Base-by-base conservation (phyloP, 2,797 vertebrate species). In the Etheostoma nigrum region DNA sequence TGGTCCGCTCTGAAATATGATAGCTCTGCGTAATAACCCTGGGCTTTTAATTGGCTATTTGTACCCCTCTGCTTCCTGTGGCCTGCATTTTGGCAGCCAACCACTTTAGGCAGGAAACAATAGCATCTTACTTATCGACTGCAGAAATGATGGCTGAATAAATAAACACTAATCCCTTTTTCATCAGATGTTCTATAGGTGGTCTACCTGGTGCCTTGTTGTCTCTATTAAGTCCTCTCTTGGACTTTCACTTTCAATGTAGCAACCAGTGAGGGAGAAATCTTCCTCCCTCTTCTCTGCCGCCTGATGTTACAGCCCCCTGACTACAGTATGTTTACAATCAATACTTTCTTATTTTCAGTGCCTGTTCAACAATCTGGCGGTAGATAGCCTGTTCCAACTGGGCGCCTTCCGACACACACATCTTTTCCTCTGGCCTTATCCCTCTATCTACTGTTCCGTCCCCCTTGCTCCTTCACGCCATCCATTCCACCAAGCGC, bases 261-360 rank as follows among this genome's bases (percentile, higher is more conserved):
- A 66, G 52, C 58, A 61, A 65, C 55, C 74, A 55, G 55, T 42
- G 69, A 73, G 81, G 33, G 68, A 74, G 72, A 84, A 77, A 86
- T 54, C 30, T 18, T 23, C 60, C 47, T 5, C 68, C 57, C 14
- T 14, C 67, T 61, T 14, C 66, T 63, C 30, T 2, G 65, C 53
- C 55, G n/a, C 55, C 76, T 69, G 57, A 51, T 88, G 87, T 84
- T 83, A 83, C 81, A 83, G 72, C 81, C 81, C 72, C 71, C 78
- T 15, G 80, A 78, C 85, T 64, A 30, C 30, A 30, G 30, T 30
- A 54, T 91, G 92, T 91, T 92, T 80, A 82, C 86, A 90, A 91
- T 93, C 91, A 85, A 93, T 94, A 93, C 78, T 86, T 88, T 88
- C 83, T 87, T 90, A 91, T 92, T 91, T 90, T 86, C 85, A 76